Evolutionary conservation across 2,888 invertebrate species (phyloP).

Genomic region (Eupithecia dodoneata): DNA sequence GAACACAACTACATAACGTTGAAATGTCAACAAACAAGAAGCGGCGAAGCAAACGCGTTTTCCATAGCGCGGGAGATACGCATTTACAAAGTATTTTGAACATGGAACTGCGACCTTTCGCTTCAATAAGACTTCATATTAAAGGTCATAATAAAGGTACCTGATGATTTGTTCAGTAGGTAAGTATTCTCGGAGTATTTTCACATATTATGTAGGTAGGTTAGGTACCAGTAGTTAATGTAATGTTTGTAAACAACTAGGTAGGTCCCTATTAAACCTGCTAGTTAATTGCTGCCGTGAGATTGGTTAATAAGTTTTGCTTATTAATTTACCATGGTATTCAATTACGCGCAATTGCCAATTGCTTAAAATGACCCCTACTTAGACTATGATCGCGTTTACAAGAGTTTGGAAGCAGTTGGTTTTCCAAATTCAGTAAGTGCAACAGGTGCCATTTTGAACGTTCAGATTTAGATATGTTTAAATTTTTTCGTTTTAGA

Average conservation of each 20-base stretch:
- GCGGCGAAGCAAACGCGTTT: constrained; percentile 48
- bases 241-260: background rate
- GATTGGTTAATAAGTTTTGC: background rate
- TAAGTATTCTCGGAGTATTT: background rate
- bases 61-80: constrained; percentile 53
- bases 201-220: background rate
- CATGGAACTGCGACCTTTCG: background rate
- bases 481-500: background rate
- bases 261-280: background rate
- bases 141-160: background rate
- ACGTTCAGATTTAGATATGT: background rate
- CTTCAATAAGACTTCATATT: background rate
- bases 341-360: background rate
- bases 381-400: background rate
- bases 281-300: background rate
- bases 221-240: background rate
- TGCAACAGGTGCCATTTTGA: constrained; percentile 1
- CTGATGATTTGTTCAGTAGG: background rate
- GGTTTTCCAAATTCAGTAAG: background rate
- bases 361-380: background rate
- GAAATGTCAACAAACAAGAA: constrained; percentile 72
- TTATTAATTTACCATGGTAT: background rate
- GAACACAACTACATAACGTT: constrained; percentile 71
- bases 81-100: constrained; percentile 28
- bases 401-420: background rate